phyloP scores from a whole-genome alignment of 2,797 vertebrate genomes.

The Phoxinus dragarum region DNA sequence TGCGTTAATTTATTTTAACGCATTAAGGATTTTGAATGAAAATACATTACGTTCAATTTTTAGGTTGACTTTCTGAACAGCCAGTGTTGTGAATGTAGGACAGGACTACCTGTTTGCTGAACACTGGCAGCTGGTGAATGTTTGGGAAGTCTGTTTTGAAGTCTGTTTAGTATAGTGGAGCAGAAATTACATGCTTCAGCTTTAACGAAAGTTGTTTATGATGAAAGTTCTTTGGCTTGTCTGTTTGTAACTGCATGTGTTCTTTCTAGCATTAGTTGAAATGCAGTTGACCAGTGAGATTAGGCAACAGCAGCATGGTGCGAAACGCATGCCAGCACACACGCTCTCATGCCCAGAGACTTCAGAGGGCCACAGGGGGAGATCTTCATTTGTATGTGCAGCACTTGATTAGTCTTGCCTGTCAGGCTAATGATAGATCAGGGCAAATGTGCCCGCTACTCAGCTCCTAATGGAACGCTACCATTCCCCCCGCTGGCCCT shows the following conservation, averaged over 20 bases:
- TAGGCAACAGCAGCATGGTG: background rate
- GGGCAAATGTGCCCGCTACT: background rate
- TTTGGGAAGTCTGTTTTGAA: constrained; percentile 19
- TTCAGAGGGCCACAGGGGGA: background rate
- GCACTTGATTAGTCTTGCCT: background rate
- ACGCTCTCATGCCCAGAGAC: constrained; percentile 1
- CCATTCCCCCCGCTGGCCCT: constrained; percentile 35
- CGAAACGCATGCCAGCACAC: background rate
- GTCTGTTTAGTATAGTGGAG: background rate
- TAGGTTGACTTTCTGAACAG: background rate
- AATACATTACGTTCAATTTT: background rate
- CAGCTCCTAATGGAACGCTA: constrained; percentile 25
- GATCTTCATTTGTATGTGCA: constrained; percentile 40
- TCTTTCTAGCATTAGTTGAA: constrained; percentile 23
- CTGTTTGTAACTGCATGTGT: background rate
- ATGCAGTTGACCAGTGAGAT: constrained; percentile 21
- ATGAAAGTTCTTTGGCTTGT: background rate
- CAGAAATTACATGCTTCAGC: background rate
- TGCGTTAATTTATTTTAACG: background rate
- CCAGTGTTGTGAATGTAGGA: background rate
- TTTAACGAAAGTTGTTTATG: background rate
- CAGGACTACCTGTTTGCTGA: background rate
- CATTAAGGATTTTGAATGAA: background rate
- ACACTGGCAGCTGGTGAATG: constrained; percentile 15
- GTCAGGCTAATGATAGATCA: constrained; percentile 27